These are phyloP conservation scores for Drosophila borborema DNA, from an alignment of 2,888 invertebrate genomes.

Conservation along the genomic window DNA sequence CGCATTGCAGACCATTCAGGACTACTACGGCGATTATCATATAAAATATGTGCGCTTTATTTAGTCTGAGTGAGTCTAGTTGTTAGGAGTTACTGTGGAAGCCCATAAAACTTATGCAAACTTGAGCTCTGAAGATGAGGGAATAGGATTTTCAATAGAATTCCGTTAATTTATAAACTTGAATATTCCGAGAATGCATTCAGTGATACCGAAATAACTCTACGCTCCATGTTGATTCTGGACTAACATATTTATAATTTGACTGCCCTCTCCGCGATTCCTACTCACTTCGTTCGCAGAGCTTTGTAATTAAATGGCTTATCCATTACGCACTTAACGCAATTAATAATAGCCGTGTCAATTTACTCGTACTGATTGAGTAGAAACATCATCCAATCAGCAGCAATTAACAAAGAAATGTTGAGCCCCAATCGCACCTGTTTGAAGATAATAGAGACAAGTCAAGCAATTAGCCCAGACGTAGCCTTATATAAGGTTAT, in stretches of 20 bases:
- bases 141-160: neutral
- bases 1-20: slow-evolving; percentile 2
- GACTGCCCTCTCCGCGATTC: neutral
- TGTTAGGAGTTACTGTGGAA: neutral
- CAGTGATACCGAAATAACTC: neutral
- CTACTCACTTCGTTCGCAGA: neutral
- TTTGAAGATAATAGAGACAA: neutral
- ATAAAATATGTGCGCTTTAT: slow-evolving; percentile 14
- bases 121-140: no score
- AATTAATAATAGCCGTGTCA: slow-evolving; percentile 4
- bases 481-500: slow-evolving; percentile 12
- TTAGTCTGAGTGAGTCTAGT: neutral
- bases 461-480: neutral
- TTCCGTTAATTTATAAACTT: neutral
- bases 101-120: no score
- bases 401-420: slow-evolving; percentile 15
- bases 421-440: neutral
- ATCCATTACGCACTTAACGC: neutral
- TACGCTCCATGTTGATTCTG: no score
- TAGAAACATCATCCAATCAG: slow-evolving; percentile 4
- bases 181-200: neutral
- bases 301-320: neutral
- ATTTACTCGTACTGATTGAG: neutral
- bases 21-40: slow-evolving; percentile 29
- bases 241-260: no score